Conservation (phyloP, 2,888 invertebrate genomes). For the Amblyjoppa fuscipennis region DNA sequence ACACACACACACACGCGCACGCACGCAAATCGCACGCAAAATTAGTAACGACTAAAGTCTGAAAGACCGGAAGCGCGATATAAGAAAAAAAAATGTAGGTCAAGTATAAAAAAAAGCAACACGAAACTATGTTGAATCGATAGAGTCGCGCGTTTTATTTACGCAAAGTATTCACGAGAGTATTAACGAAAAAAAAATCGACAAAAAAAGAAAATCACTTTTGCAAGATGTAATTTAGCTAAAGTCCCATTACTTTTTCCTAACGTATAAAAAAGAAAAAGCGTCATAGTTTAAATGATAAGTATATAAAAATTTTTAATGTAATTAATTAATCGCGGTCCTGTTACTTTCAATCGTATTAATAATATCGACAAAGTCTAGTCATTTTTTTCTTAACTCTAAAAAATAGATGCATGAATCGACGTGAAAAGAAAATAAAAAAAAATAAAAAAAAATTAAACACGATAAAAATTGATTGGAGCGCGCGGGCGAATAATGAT, state of each 20-base stretch:
- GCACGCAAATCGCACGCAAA: background rate
- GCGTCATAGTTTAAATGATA: slow-evolving; percentile 34
- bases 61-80: slow-evolving; percentile 33
- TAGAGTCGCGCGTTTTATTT: slow-evolving; percentile 51
- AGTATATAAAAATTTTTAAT: slow-evolving; percentile 44
- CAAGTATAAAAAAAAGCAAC: background rate
- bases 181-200: slow-evolving; percentile 9
- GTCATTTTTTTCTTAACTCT: slow-evolving; percentile 57
- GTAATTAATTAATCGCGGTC: slow-evolving; percentile 63
- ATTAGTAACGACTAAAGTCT: slow-evolving; percentile 41
- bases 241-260: slow-evolving; percentile 25
- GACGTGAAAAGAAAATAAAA: slow-evolving; percentile 11
- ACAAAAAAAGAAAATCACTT: slow-evolving; percentile 13
- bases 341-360: slow-evolving; percentile 64
- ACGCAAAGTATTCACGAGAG: slow-evolving; percentile 57
- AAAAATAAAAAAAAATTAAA: slow-evolving; percentile 5
- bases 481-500: slow-evolving; percentile 15
- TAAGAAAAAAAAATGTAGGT: slow-evolving; percentile 20
- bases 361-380: slow-evolving; percentile 52
- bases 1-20: too few relatives aligned
- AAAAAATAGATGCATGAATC: slow-evolving; percentile 23
- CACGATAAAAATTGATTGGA: slow-evolving; percentile 24
- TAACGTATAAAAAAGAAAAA: slow-evolving; percentile 30
- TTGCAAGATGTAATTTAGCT: slow-evolving; percentile 47
- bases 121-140: slow-evolving; percentile 30